A percentile compares a stretch with the other conserved stretches of the same genome.
These are phyloP conservation scores for Tetragonisca angustula DNA, from an alignment of 2,888 invertebrate species.

Conservation along the genomic window DNA sequence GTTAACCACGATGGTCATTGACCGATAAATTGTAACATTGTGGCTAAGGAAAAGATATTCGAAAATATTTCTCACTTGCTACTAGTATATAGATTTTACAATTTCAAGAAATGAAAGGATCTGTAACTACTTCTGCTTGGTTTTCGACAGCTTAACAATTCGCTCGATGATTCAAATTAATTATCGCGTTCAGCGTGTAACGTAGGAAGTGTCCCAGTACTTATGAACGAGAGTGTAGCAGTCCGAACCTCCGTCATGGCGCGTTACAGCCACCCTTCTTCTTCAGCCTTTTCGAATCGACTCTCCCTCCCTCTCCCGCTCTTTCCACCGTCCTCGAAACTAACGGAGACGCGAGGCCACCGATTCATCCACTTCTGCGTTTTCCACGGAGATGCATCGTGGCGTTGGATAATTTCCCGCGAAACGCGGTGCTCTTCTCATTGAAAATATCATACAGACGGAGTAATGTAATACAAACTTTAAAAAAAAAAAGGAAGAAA, in stretches of 20 bases:
- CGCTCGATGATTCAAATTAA: too few relatives aligned
- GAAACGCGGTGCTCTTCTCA: constrained; percentile 16
- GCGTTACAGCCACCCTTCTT: not conserved
- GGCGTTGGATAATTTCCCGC: constrained; percentile 29
- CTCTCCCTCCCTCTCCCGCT: not conserved
- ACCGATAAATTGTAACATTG: too few relatives aligned
- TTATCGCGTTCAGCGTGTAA: too few relatives aligned
- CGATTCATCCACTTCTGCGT: constrained; percentile 18
- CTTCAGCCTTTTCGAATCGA: not conserved
- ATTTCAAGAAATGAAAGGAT: too few relatives aligned
- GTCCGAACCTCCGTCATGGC: not conserved
- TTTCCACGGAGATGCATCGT: constrained; percentile 6
- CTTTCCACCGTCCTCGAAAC: not conserved
- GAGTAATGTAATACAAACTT: not conserved
- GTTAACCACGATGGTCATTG: too few relatives aligned
- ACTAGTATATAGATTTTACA: too few relatives aligned
- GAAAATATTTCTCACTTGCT: too few relatives aligned
- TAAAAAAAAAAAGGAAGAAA: not conserved
- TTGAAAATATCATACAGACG: not conserved
- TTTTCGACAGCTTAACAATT: too few relatives aligned
- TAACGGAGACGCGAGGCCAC: not conserved
- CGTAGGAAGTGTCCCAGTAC: too few relatives aligned
- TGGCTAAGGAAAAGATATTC: too few relatives aligned
- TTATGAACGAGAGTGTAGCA: too few relatives aligned
- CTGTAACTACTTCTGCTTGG: too few relatives aligned